Evolutionary conservation across 2,888 invertebrate species (phyloP).

Genomic region (Panopea generosa): DNA sequence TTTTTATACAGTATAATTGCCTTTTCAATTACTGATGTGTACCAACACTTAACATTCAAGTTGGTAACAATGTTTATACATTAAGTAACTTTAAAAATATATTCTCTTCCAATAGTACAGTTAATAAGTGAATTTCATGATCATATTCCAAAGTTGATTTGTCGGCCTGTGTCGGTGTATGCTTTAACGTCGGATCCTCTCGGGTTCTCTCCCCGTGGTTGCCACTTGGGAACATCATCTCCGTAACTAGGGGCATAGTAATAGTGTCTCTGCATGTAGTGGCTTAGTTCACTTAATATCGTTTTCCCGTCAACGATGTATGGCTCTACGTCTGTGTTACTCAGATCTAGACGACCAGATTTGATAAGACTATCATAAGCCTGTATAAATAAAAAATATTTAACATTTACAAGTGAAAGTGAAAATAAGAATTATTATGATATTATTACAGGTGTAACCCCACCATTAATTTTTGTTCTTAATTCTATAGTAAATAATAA

Average conservation of each 20-base stretch:
- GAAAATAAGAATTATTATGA: neutral
- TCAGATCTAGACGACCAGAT: slow-evolving; percentile 74
- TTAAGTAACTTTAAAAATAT: no score
- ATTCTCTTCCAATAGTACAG: no score
- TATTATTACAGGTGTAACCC: no score
- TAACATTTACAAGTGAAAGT: no score
- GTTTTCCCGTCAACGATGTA: slow-evolving; percentile 84
- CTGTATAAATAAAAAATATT: slow-evolving; percentile 66
- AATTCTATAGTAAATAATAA: no score
- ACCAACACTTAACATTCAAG: no score
- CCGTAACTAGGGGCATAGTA: slow-evolving; percentile 84
- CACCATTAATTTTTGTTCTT: no score
- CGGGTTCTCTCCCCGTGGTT: slow-evolving; percentile 73
- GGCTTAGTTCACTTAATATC: slow-evolving; percentile 78
- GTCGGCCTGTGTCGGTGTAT: slow-evolving; percentile 35
- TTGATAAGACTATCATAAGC: slow-evolving; percentile 82
- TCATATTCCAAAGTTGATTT: slow-evolving; percentile 15
- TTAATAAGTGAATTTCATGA: no score
- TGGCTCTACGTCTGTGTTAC: slow-evolving; percentile 82
- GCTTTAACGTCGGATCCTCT: slow-evolving; percentile 68
- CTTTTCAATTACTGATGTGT: no score
- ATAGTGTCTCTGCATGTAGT: slow-evolving; percentile 79
- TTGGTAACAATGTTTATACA: no score
- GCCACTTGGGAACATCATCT: slow-evolving; percentile 80
- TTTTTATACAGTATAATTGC: no score